These are phyloP conservation scores for Sepioteuthis lessoniana DNA, from an alignment of 2,888 invertebrate genomes.

Conservation along the genomic window DNA sequence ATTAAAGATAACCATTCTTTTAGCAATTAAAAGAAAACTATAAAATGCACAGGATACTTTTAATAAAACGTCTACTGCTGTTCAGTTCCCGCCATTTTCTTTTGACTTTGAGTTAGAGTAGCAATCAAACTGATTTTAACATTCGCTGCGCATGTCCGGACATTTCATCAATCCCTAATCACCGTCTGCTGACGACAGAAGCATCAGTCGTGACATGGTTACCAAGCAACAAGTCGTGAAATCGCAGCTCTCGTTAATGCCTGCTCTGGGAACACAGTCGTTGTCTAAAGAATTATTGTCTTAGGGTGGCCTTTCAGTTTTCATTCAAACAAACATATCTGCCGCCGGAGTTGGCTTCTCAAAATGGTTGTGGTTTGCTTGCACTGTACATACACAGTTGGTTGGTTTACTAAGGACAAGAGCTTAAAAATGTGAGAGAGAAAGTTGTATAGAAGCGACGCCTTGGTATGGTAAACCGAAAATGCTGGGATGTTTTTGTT, in stretches of 20 bases:
- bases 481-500: neutral
- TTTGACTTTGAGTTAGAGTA: neutral
- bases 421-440: neutral
- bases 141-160: neutral
- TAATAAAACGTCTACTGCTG: neutral
- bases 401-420: neutral
- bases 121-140: neutral
- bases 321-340: neutral
- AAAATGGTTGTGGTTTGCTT: neutral
- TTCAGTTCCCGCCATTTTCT: neutral
- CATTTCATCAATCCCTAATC: neutral
- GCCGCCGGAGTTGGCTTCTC: neutral
- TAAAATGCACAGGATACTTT: neutral
- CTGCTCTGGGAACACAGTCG: neutral
- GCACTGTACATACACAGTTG: neutral
- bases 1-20: no score
- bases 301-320: neutral
- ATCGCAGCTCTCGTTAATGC: neutral
- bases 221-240: neutral
- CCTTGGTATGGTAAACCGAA: neutral
- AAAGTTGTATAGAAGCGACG: neutral
- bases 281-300: neutral
- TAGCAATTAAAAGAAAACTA: no score
- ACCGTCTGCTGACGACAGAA: neutral
- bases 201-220: neutral